Base-by-base conservation (phyloP, 1,140 invertebrate genomes). In the Eueides isabella region DNA sequence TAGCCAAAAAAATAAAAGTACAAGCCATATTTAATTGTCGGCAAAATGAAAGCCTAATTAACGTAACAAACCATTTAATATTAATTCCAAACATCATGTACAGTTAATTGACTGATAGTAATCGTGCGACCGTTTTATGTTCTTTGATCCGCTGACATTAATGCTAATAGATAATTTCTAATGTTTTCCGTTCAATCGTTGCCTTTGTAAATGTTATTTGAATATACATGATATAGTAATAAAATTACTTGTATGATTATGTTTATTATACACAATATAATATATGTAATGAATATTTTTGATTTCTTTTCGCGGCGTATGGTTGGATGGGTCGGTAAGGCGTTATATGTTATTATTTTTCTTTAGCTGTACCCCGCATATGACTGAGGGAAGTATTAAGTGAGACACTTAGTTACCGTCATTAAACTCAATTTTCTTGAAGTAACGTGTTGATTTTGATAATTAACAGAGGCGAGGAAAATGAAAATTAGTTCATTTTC, bases 1-100 rank as follows among this genome's bases (percentile, higher is more conserved):
- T 3, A 5, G 31, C n/a, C n/a, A n/a, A n/a, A n/a, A n/a, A n/a
- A n/a, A n/a, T n/a, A n/a, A n/a, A n/a, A n/a, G n/a, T n/a, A n/a
- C n/a, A n/a, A n/a, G n/a, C n/a, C n/a, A 19, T 26, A 0, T 12
- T 26, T 55, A 67, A 11, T 67, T 30, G 66, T 35, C 41, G 66
- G 66, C 30, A 31, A 67, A 31, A 67, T 67, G 11, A 67, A 67
- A 67, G 28, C 41, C 11, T n/a, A 41, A 19, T 29, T 48, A 41
- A 38, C 65, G 6, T 63, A 29, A 41, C 65, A 23, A 48, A 26
- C 11, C 66, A n/a, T 55, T 67, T 67, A 26, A 48, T 48, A 16
- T 55, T 31, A 41, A 67, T 67, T 64, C 41, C 55, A 67, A 55
- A 67, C 66, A 67, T 67, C 28, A 28, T 67, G 23, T 30, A 67